A percentile compares a stretch with the other conserved stretches of the same genome.
phyloP scores from a whole-genome alignment of 2,113 vertebrate species.

The Lanius ludovicianus region DNA sequence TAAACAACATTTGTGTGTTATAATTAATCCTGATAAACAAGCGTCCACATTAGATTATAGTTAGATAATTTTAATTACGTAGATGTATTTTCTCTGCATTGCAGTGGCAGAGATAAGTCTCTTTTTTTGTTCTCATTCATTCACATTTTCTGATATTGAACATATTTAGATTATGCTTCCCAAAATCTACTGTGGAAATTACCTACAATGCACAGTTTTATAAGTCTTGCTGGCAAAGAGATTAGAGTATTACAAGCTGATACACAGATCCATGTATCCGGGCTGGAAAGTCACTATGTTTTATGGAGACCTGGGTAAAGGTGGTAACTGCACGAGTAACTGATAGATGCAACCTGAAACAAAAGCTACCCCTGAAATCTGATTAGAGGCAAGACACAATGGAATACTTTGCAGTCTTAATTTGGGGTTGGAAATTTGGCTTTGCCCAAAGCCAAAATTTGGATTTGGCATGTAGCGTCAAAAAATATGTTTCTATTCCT shows the following conservation, averaged over 20 bases:
- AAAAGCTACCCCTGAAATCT: not conserved
- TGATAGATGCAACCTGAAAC: not conserved
- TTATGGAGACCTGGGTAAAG: not conserved
- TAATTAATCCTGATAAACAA: slow-evolving; percentile 8
- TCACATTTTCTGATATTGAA: not conserved
- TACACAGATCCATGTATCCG: not conserved
- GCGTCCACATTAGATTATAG: not conserved
- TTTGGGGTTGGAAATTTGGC: not conserved
- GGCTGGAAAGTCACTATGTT: not conserved
- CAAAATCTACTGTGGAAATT: not conserved
- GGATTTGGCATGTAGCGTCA: not conserved
- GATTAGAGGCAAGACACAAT: not conserved
- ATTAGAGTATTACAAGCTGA: not conserved
- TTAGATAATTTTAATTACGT: not conserved
- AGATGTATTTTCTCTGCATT: not conserved
- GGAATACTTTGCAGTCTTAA: not conserved
- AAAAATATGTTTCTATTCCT: not conserved
- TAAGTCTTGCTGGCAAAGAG: not conserved
- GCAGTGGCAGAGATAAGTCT: not conserved
- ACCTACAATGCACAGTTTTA: not conserved
- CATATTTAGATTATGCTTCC: not conserved
- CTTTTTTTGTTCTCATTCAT: not conserved
- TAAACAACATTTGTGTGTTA: slow-evolving; percentile 20
- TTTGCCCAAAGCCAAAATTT: not conserved
- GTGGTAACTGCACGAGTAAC: not conserved